Evolutionary conservation across 1,140 invertebrate species (phyloP).

Genomic region (Drosophila burlai): DNA sequence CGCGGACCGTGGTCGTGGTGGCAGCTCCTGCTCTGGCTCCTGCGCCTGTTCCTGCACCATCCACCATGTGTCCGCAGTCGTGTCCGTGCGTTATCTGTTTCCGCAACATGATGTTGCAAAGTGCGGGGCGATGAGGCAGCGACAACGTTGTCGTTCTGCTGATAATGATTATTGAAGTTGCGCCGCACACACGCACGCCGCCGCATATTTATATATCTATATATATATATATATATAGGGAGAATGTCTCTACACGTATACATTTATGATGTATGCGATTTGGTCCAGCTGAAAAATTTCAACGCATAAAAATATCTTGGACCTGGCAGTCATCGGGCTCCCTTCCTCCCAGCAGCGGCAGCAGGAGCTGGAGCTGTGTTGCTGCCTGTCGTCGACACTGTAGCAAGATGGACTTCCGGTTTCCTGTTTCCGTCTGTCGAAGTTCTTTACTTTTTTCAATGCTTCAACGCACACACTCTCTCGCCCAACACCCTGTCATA

Average conservation of each 20-base stretch:
- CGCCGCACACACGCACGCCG: slow-evolving; percentile 39
- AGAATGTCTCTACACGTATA: background rate
- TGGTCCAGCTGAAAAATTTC: slow-evolving; percentile 83
- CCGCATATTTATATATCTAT: slow-evolving; percentile 26
- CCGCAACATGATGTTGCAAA: slow-evolving; percentile 79
- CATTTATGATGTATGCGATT: slow-evolving; percentile 73
- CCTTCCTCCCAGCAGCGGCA: slow-evolving; percentile 3
- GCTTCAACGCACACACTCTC: slow-evolving; percentile 63
- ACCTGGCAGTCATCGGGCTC: slow-evolving; percentile 37
- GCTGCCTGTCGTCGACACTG: slow-evolving; percentile 79
- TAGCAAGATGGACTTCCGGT: slow-evolving; percentile 85
- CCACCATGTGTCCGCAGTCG: slow-evolving; percentile 59
- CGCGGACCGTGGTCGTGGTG: slow-evolving; percentile 30
- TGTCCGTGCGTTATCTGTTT: slow-evolving; percentile 83
- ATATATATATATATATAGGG: slow-evolving; percentile 8
- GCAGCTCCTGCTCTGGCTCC: background rate
- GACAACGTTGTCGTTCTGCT: slow-evolving; percentile 57
- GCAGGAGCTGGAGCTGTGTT: slow-evolving; percentile 10
- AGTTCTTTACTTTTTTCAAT: slow-evolving; percentile 84
- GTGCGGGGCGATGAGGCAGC: slow-evolving; percentile 52
- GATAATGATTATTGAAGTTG: slow-evolving; percentile 84
- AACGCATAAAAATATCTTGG: slow-evolving; percentile 83
- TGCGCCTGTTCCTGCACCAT: slow-evolving; percentile 14
- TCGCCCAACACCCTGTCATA: slow-evolving; percentile 55
- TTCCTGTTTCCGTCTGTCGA: slow-evolving; percentile 85